Percentiles rank a stretch among this genome's conserved stretches.
These are phyloP conservation scores for Grammomys dolichurus DNA, from an alignment of 2,113 vertebrate genomes.

Conservation along the genomic window DNA sequence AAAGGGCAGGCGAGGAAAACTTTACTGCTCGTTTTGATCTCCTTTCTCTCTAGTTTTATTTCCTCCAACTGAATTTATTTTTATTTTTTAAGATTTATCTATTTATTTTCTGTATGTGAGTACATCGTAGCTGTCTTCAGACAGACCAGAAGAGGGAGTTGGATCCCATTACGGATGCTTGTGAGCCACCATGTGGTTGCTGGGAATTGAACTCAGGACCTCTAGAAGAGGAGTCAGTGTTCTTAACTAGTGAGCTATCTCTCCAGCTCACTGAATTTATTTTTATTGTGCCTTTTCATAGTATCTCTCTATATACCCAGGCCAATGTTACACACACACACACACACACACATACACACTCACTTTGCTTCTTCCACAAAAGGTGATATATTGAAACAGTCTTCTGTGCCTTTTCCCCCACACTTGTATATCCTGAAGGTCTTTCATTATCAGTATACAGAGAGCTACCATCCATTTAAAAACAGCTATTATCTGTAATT, in stretches of 20 bases:
- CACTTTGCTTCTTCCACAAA: slow-evolving; percentile 20
- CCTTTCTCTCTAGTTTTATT: background rate
- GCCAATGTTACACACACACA: background rate
- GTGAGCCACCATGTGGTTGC: too few species aligned
- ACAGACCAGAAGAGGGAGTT: too few species aligned
- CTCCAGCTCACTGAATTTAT: background rate
- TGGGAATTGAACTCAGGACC: too few species aligned
- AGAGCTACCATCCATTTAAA: background rate
- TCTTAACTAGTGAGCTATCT: too few species aligned
- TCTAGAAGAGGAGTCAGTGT: too few species aligned
- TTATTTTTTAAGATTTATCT: background rate
- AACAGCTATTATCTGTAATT: background rate
- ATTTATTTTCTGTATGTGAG: too few species aligned
- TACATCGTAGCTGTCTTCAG: too few species aligned
- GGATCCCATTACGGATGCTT: too few species aligned
- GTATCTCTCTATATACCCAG: background rate
- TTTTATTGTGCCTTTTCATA: slow-evolving; percentile 22
- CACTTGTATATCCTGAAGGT: background rate
- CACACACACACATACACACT: too few species aligned
- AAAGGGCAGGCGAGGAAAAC: background rate
- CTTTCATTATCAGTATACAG: background rate
- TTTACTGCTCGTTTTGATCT: background rate
- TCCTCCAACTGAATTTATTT: background rate
- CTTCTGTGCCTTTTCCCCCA: background rate
- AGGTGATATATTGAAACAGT: background rate